Evolutionary conservation across 2,888 invertebrate species (phyloP).

Genomic region (Pyrrhosoma nymphula): DNA sequence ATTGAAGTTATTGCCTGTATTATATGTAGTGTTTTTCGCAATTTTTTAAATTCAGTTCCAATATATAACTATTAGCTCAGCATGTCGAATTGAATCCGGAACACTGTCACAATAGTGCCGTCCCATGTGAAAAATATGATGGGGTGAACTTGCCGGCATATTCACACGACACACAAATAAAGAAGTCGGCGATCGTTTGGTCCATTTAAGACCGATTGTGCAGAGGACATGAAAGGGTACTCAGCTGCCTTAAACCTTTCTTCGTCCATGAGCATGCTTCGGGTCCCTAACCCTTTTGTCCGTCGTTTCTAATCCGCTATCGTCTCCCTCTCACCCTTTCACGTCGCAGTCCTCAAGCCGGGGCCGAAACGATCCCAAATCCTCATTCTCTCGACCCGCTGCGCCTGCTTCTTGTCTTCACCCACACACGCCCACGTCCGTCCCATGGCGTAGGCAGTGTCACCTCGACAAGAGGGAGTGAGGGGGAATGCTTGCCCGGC

Average conservation of each 20-base stretch:
- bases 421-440: background rate
- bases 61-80: no score
- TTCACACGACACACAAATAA: background rate
- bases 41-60: no score
- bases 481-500: background rate
- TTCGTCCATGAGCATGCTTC: background rate
- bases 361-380: background rate
- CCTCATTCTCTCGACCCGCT: background rate
- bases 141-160: background rate
- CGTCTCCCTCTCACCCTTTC: background rate
- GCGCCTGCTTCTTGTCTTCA: background rate
- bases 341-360: background rate
- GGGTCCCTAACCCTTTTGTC: background rate
- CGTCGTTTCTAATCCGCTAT: background rate
- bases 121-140: no score
- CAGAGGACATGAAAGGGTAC: background rate
- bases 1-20: no score
- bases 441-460: background rate
- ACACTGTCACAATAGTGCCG: no score
- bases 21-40: no score
- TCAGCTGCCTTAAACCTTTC: background rate
- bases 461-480: background rate
- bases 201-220: background rate
- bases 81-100: no score
- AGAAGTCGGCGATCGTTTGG: background rate